These are phyloP conservation scores for Gouania willdenowi DNA, from an alignment of 2,797 vertebrate species.

Conservation along the genomic window DNA sequence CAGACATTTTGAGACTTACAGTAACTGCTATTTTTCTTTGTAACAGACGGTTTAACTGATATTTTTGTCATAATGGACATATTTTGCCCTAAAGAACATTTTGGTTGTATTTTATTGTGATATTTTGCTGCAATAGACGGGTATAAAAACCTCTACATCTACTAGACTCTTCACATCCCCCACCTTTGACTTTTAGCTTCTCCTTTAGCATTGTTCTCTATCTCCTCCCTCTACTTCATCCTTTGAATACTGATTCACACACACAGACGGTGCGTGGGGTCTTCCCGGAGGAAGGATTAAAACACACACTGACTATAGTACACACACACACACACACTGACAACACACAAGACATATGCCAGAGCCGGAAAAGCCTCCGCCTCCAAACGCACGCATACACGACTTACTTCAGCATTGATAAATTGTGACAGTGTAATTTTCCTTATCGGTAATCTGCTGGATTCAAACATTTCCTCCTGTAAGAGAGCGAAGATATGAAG, in stretches of 20 bases:
- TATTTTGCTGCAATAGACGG: too few relatives aligned
- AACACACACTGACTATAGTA: constrained; percentile 2
- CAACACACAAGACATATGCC: constrained; percentile 35
- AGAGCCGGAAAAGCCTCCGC: constrained; percentile 12
- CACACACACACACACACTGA: background rate
- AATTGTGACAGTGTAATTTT: constrained; percentile 46
- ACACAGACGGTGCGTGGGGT: constrained; percentile 62
- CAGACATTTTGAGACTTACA: too few relatives aligned
- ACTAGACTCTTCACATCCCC: too few relatives aligned
- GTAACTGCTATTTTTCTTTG: too few relatives aligned
- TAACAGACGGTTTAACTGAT: too few relatives aligned
- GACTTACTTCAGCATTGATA: constrained; percentile 24
- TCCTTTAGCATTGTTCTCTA: background rate
- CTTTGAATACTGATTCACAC: constrained; percentile 32
- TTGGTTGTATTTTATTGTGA: too few relatives aligned
- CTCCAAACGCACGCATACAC: background rate
- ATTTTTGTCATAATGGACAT: too few relatives aligned
- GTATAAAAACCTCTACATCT: too few relatives aligned
- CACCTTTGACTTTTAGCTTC: too few relatives aligned
- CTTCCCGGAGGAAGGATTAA: constrained; percentile 35
- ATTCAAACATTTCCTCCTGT: constrained; percentile 28
- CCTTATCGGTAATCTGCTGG: constrained; percentile 38
- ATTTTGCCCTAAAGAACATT: too few relatives aligned
- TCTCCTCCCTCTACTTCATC: background rate
- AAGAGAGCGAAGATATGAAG: background rate